Base-by-base conservation (phyloP, 2,113 vertebrate species). In the Hippocampus zosterae region DNA sequence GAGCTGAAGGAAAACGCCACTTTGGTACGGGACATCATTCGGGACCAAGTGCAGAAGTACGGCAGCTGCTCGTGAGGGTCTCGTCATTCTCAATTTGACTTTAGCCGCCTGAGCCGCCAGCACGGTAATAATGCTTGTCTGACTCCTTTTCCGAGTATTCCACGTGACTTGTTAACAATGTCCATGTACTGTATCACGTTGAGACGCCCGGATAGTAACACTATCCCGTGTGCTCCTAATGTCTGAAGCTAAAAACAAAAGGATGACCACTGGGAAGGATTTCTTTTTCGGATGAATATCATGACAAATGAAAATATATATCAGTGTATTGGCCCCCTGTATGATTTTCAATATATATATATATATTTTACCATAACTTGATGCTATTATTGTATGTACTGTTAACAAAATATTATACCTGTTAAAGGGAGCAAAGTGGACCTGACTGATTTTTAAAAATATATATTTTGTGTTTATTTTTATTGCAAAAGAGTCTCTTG, bases 1-100 rank as follows among this genome's bases (percentile, higher is more conserved):
- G 69, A 68, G 8, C 78, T 96, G 84, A 91, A 94, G 83, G 71
- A 77, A 8, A 88, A 77, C 1, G 92, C 89, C 48, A 90, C 85
- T 0, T 15, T 68, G 19, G 83, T 94, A 7, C 85, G 90, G 57
- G 77, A 93, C 3, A 53, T 85, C 44, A 92, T 95, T 77, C 76
- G 52, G 11, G 76, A 88, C 0, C 83, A 80, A 37, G 87, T 92
- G 74, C 88, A 77, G 0, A 78, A 81, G 6, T 94, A 93, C 4
- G 91, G 86, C 46, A 92, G 59, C 69, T 96, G 93, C 78, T 25
- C 23, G 67, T 81, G 75, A 84, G 68, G 69, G 29, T 4, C 72
- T n/a, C 2, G 12, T 21, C 1, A 18, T 33, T 46, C 19, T 66
- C n/a, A 29, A 61, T 23, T 55, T 60, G 42, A 53, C 13, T 0